phyloP scores from a whole-genome alignment of 1,140 invertebrate species.

The Brachionus rubens region DNA sequence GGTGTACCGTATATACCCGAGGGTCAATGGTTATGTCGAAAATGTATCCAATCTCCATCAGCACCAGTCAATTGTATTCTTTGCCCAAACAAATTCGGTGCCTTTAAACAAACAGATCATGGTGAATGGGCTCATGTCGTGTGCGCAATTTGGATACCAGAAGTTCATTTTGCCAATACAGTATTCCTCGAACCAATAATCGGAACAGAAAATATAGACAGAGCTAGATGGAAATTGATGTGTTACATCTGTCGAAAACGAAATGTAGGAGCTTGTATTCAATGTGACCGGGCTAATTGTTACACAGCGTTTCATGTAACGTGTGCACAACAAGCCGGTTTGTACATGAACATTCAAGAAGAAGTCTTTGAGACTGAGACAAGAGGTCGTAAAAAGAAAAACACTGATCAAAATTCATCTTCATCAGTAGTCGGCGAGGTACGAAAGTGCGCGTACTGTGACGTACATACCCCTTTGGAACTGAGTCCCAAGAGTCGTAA shows the following conservation, averaged over 20 bases:
- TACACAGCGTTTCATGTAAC: constrained; percentile 97
- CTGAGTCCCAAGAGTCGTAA: constrained; percentile 3
- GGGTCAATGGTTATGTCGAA: constrained; percentile 92
- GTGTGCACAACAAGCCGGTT: constrained; percentile 91
- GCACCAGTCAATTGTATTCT: constrained; percentile 90
- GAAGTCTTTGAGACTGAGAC: constrained; percentile 60
- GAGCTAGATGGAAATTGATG: constrained; percentile 86
- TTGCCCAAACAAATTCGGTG: constrained; percentile 94
- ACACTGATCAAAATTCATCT: constrained; percentile 2
- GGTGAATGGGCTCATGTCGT: constrained; percentile 96
- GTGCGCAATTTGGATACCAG: constrained; percentile 96
- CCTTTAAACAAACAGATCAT: constrained; percentile 96
- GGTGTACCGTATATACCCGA: constrained; percentile 98
- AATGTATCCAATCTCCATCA: constrained; percentile 90
- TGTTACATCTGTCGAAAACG: constrained; percentile 95
- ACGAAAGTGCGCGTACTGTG: constrained; percentile 91
- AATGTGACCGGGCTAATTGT: constrained; percentile 92
- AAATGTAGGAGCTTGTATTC: constrained; percentile 90
- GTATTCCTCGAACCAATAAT: constrained; percentile 91
- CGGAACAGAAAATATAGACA: constrained; percentile 88
- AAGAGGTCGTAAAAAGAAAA: constrained; percentile 51
- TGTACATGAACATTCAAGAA: constrained; percentile 87
- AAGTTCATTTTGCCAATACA: constrained; percentile 89
- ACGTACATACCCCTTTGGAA: constrained; percentile 77
- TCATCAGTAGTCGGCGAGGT: constrained; percentile 64